These are phyloP conservation scores for Lepidonotus clava DNA, from an alignment of 2,888 invertebrate genomes.

Conservation along the genomic window DNA sequence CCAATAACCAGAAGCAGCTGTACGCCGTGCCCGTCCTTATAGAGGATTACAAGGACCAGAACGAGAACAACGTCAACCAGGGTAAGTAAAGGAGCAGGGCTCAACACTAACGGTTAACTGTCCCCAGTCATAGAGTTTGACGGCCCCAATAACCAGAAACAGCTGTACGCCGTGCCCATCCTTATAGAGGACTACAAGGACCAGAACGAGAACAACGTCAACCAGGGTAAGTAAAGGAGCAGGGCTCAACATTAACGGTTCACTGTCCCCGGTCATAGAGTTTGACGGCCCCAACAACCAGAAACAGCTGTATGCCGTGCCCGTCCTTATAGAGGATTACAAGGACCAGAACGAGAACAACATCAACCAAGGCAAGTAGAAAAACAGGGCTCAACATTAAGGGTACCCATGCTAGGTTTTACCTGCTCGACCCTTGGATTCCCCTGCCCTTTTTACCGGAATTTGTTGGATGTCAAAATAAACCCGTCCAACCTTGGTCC, in stretches of 20 bases:
- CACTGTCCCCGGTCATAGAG: background rate
- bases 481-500: too few relatives aligned
- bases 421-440: too few relatives aligned
- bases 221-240: conserved; percentile 42
- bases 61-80: conserved; percentile 29
- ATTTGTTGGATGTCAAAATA: too few relatives aligned
- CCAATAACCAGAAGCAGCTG: conserved; percentile 49
- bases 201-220: conserved; percentile 21
- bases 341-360: conserved; percentile 30
- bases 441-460: too few relatives aligned
- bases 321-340: conserved; percentile 57
- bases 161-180: conserved; percentile 60
- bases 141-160: conserved; percentile 16
- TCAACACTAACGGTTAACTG: too few relatives aligned
- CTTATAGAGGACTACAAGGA: conserved; percentile 57
- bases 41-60: conserved; percentile 50
- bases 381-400: too few relatives aligned
- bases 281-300: background rate
- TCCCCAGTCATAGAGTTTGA: background rate
- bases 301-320: conserved; percentile 60
- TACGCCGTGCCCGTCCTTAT: conserved; percentile 60
- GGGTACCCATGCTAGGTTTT: too few relatives aligned
- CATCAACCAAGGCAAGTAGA: conserved; percentile 38
- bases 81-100: too few relatives aligned
- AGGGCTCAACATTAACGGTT: too few relatives aligned